phyloP scores from a whole-genome alignment of 2,113 vertebrate genomes.

The Xiphias gladius region DNA sequence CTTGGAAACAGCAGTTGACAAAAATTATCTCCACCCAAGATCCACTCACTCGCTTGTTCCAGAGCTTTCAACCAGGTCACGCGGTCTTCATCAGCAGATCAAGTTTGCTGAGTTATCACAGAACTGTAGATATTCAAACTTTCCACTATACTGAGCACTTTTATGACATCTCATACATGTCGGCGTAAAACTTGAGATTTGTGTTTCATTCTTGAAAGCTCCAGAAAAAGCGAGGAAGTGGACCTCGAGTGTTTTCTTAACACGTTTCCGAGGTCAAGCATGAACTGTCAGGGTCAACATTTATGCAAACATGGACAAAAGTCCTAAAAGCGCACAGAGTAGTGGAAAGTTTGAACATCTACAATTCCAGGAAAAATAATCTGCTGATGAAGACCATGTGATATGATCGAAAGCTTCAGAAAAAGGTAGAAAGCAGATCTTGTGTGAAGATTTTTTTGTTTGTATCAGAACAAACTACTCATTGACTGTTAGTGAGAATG shows the following conservation, averaged over 20 bases:
- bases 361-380: constrained; percentile 5
- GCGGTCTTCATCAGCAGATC: constrained; percentile 18
- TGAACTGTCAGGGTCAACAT: background rate
- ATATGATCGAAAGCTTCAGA: constrained; percentile 9
- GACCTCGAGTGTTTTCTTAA: background rate
- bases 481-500: background rate
- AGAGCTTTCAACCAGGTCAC: background rate
- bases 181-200: background rate
- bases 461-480: background rate
- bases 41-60: background rate
- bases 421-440: background rate
- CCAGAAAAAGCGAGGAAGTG: background rate
- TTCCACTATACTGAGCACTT: background rate
- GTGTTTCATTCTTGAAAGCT: background rate
- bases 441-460: background rate
- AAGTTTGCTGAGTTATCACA: background rate
- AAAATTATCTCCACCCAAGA: background rate
- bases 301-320: background rate
- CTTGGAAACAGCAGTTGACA: background rate
- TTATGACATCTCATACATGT: background rate
- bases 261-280: background rate
- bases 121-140: background rate
- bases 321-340: background rate
- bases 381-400: constrained; percentile 8
- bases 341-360: background rate